Conservation (phyloP, 2,888 invertebrate species). For the Ectemnius cavifrons region DNA sequence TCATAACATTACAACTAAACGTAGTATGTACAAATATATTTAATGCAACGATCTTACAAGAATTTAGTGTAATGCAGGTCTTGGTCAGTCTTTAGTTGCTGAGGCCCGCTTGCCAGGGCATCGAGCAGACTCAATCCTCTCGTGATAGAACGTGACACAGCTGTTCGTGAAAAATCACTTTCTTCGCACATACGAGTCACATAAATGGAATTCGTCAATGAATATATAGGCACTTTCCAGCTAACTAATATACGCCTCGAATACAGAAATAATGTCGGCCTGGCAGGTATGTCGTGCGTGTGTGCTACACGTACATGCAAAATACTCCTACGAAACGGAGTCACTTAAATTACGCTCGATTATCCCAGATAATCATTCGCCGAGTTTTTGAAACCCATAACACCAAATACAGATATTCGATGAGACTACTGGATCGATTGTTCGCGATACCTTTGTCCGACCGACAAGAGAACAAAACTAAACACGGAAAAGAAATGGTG, state of each 20-base stretch:
- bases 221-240: conserved; percentile 55
- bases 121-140: conserved; percentile 66
- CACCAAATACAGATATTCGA: not conserved
- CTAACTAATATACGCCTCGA: conserved; percentile 40
- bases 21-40: conserved; percentile 75
- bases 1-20: conserved; percentile 71
- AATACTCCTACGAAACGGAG: not conserved
- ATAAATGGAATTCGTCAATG: conserved; percentile 54
- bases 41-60: conserved; percentile 72
- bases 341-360: not conserved
- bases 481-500: conserved; percentile 9
- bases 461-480: conserved; percentile 7
- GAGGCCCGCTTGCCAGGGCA: conserved; percentile 67
- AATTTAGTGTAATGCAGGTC: conserved; percentile 77
- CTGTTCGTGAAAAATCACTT: conserved; percentile 44
- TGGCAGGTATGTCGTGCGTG: conserved; percentile 12
- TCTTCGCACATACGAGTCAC: conserved; percentile 53
- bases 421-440: conserved; percentile 4
- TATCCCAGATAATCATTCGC: conserved; percentile 25
- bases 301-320: not conserved
- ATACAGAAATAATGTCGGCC: conserved; percentile 34
- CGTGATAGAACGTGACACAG: conserved; percentile 58
- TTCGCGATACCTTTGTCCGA: conserved; percentile 17
- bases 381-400: conserved; percentile 16
- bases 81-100: conserved; percentile 77